Evolutionary conservation across 2,113 vertebrate genomes (phyloP), one percentile per base, ranked within the genome.

Genomic region (Microcebus murinus): DNA sequence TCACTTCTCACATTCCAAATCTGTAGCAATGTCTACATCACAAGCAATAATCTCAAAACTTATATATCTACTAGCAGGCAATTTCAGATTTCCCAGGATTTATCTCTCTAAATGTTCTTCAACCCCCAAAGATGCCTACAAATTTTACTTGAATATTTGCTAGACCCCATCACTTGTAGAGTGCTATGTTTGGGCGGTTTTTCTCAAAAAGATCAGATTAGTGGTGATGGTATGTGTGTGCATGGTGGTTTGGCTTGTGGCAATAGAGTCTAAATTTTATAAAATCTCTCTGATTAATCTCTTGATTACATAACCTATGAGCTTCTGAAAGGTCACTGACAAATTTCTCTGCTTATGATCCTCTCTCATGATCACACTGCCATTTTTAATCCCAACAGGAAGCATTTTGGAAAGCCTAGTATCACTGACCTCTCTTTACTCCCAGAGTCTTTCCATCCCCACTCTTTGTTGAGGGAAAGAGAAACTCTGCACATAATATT

Each of bases 91-190:
- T 39, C 18, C 8, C 52, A 63, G 11, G 4, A 63, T 73, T 71
- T 79, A 31, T 65, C 2, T 34, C 5, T 71, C 0, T 39, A 45
- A 39, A 55, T 63, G 36, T 0, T 0, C 4, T 12, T 11, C n/a
- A 8, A 27, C 55, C 36, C 13, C 17, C 34, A 45, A 76, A 82
- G 48, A 45, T 55, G 36, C 13, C 18, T 89, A 20, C 18, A 45
- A 42, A 3, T n/a, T 39, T 18, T 74, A 17, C 3, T 36, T 86
- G 13, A 83, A 34, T 79, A 39, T 79, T 31, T 12, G 6, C 3
- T 63, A 55, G 14, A 23, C 3, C 2, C 7, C 2, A 13, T 68
- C 3, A 61, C 9, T 95, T 70, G 2, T 31, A 34, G 34, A 18
- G 2, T 36, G 2, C 4, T 42, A 8, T 15, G 7, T 14, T 65